phyloP scores from a whole-genome alignment of 2,113 vertebrate genomes.

The Neofelis nebulosa region DNA sequence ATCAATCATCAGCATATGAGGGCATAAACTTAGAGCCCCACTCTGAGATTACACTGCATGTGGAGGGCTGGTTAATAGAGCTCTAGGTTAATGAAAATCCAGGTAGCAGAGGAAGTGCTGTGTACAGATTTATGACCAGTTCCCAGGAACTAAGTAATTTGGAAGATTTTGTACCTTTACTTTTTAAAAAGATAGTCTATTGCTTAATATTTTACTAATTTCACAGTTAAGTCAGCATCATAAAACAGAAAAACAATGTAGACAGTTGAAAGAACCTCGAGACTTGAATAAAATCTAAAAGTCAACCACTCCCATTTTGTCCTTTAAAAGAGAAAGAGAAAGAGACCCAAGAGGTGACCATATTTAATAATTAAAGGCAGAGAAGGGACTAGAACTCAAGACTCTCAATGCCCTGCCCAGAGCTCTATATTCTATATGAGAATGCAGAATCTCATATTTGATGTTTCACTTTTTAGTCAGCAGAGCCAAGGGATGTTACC shows the following conservation, averaged over 20 bases:
- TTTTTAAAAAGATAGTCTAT: constrained; percentile 29
- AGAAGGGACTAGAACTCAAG: neutral
- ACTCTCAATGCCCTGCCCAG: neutral
- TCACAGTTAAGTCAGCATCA: constrained; percentile 3
- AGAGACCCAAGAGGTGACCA: neutral
- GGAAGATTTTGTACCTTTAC: constrained; percentile 47
- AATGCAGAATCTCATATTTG: neutral
- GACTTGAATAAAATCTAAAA: neutral
- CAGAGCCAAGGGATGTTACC: neutral
- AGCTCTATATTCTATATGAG: neutral
- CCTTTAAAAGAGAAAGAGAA: neutral
- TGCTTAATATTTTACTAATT: constrained; percentile 50
- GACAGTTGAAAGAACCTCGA: neutral
- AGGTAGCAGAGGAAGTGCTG: constrained; percentile 1
- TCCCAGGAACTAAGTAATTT: constrained; percentile 66
- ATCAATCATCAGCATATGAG: constrained; percentile 66
- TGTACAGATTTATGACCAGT: constrained; percentile 66
- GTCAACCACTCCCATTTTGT: neutral
- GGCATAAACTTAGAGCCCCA: constrained; percentile 31
- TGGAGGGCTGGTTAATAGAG: constrained; percentile 31
- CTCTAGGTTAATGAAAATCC: constrained; percentile 62
- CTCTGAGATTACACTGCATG: neutral
- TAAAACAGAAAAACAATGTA: constrained; percentile 23
- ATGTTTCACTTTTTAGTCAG: neutral
- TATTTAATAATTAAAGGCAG: neutral